These are phyloP conservation scores for Python bivittatus DNA, from an alignment of 2,113 vertebrate genomes.

Conservation along the genomic window DNA sequence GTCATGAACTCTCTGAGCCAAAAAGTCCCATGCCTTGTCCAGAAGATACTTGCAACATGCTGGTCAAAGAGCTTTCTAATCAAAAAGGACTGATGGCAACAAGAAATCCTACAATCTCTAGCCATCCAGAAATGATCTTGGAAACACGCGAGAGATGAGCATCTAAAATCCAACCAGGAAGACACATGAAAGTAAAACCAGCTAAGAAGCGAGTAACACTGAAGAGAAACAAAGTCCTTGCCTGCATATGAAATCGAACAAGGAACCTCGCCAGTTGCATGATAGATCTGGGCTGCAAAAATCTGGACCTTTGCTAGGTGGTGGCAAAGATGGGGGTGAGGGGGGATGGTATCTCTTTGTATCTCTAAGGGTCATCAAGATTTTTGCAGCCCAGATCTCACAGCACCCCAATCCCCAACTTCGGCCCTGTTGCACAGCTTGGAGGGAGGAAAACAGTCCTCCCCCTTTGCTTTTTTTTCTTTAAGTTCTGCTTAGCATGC, in stretches of 20 bases:
- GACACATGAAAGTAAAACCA: not conserved
- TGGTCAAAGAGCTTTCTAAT: not conserved
- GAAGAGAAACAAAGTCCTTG: not conserved
- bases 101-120: slow-evolving; percentile 13
- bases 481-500: slow-evolving; percentile 1
- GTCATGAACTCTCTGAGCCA: not conserved
- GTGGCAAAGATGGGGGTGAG: not conserved
- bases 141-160: not conserved
- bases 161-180: slow-evolving; percentile 28
- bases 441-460: accelerated
- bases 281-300: not conserved
- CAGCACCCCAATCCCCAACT: slow-evolving; percentile 25
- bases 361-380: not conserved
- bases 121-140: slow-evolving; percentile 39
- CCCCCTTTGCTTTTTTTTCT: slow-evolving; percentile 5
- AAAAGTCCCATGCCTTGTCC: not conserved
- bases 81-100: not conserved
- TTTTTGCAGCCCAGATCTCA: not conserved
- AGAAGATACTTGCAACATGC: not conserved
- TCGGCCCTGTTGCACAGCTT: not conserved
- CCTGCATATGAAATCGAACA: not conserved
- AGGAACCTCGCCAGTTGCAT: not conserved
- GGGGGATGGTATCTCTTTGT: not conserved
- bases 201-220: slow-evolving; percentile 29
- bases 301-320: not conserved